phyloP scores from a whole-genome alignment of 2,113 vertebrate genomes.

The Atractosteus spatula region DNA sequence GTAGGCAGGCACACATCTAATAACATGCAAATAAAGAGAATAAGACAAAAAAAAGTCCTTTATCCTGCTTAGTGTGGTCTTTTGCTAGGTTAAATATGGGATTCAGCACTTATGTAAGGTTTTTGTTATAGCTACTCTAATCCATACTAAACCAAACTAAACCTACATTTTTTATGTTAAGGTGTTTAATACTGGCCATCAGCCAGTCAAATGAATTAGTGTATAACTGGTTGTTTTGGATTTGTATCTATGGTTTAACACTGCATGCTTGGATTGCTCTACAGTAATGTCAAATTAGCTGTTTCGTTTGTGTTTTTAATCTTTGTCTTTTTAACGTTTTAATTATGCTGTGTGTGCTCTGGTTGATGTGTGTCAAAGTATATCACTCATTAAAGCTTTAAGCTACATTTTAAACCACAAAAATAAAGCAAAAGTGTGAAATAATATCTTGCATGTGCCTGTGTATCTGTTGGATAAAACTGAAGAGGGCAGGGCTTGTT shows the following conservation, averaged over 20 bases:
- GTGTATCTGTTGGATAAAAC: too few relatives aligned
- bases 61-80: not conserved
- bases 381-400: too few relatives aligned
- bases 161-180: not conserved
- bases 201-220: not conserved
- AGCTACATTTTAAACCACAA: too few relatives aligned
- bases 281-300: not conserved
- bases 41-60: not conserved
- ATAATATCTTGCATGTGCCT: too few relatives aligned
- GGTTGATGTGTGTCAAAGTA: too few relatives aligned
- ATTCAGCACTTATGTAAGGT: not conserved
- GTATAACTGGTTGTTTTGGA: not conserved
- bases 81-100: not conserved
- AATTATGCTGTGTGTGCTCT: too few relatives aligned
- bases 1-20: not conserved
- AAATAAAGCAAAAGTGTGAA: too few relatives aligned
- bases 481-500: too few relatives aligned
- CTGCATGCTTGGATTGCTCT: not conserved
- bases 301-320: not conserved
- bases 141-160: not conserved
- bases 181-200: not conserved
- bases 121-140: not conserved
- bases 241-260: not conserved
- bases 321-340: too few relatives aligned
- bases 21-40: conserved; percentile 5